Percentiles rank a stretch among this genome's conserved stretches.
phyloP scores from a whole-genome alignment of 1,140 invertebrate genomes.

The Ceratitis capitata region DNA sequence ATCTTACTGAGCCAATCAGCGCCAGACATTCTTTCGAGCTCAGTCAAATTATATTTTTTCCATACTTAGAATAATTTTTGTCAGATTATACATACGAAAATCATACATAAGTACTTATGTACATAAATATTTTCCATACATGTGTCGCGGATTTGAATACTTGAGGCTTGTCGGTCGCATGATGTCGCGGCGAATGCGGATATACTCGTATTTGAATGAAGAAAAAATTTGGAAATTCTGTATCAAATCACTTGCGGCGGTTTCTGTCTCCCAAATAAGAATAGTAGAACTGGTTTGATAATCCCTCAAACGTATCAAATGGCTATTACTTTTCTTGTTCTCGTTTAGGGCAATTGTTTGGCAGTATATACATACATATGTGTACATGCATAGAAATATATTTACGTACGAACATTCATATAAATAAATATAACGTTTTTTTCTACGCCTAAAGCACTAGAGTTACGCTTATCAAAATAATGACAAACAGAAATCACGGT shows the following conservation, averaged over 20 bases:
- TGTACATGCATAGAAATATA: neutral
- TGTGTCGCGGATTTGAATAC: neutral
- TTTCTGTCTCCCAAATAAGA: neutral
- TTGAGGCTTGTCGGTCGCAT: neutral
- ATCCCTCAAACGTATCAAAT: constrained; percentile 1
- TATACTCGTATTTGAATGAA: neutral
- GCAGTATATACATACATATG: neutral
- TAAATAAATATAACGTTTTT: neutral
- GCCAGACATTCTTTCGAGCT: neutral
- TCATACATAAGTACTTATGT: neutral
- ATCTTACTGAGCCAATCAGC: neutral
- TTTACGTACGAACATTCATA: neutral
- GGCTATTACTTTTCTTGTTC: neutral
- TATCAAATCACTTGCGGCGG: neutral
- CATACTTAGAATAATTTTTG: neutral
- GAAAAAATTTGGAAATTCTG: neutral
- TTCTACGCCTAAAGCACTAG: neutral
- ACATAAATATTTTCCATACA: neutral
- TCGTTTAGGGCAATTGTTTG: constrained; percentile 16
- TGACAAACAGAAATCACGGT: neutral
- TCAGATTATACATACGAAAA: neutral
- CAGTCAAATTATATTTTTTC: neutral
- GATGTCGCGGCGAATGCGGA: neutral
- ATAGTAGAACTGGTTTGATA: neutral
- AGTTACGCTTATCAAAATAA: neutral